Evolutionary conservation across 1,140 invertebrate species (phyloP), one percentile per base, ranked within the genome.

Genomic region (Megalopta genalis): DNA sequence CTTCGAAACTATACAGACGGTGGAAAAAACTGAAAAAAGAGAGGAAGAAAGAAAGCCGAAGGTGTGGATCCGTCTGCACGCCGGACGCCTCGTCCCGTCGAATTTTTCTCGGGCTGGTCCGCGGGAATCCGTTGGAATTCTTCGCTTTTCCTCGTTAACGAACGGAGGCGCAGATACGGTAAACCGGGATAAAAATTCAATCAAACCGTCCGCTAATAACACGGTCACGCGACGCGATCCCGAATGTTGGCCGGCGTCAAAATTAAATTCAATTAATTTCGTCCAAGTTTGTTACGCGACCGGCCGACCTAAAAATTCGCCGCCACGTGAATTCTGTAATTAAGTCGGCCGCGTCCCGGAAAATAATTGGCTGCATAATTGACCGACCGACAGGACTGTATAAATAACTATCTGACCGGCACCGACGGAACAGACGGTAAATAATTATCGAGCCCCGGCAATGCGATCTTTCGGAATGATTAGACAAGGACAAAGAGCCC

Each of bases 261-360:
- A n/a, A 85, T 85, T 77, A 77, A 84, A 84, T 84, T 85, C 83
- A 73, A 84, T 85, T 84, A 85, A 81, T 81, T 76, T 81, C 73
- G 23, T 77, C 57, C 70, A 73, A 73, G 68, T 85, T 68, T 68
- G 69, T 49, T 60, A n/a, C 64, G 70, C 49, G 72, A 6, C n/a
- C 62, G 32, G 4, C 32, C 32, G 60, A 66, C 21, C 72, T 72
- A 81, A 84, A 85, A 85, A 80, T 63, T 84, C 32, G 49, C 49
- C 42, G 52, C n/a, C 14, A 0, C 21, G 37, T 32, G 46, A 21
- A 54, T 37, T 49, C 76, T 14, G 65, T 84, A 85, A 85, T 84
- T 84, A 85, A 84, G 57, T 74, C 77, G 54, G 59, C 46, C 69
- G 68, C 76, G 8, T 39, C 64, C 25, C 49, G 49, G 71, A 62